Percentiles rank a stretch among this genome's conserved stretches.
phyloP scores from a whole-genome alignment of 2,797 vertebrate genomes.

The Hydrocynus forskahlii region DNA sequence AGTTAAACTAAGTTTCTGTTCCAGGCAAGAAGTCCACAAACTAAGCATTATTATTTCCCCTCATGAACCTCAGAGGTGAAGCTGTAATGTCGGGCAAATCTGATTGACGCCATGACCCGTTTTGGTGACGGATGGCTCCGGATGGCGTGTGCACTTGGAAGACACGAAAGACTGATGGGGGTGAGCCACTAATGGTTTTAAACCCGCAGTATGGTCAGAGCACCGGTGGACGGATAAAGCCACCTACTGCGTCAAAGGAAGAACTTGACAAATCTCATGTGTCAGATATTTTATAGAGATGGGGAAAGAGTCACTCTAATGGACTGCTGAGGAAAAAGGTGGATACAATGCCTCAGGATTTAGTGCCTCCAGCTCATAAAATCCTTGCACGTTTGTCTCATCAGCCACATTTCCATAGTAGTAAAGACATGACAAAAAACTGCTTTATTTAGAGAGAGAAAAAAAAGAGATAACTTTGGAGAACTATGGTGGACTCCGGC shows the following conservation, averaged over 20 bases:
- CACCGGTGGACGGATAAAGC: conserved; percentile 40
- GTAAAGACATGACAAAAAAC: conserved; percentile 3
- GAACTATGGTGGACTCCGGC: not conserved
- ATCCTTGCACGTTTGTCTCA: conserved; percentile 13
- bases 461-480: no score
- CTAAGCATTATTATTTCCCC: not conserved
- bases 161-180: conserved; percentile 59
- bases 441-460: no score
- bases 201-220: conserved; percentile 42
- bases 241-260: conserved; percentile 36
- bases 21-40: not conserved
- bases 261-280: conserved; percentile 46
- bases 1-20: conserved; percentile 11
- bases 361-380: conserved; percentile 21
- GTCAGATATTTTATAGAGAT: conserved; percentile 45
- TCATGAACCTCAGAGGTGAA: conserved; percentile 20
- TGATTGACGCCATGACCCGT: conserved; percentile 58
- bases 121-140: conserved; percentile 51
- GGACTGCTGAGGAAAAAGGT: conserved; percentile 31
- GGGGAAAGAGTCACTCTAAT: conserved; percentile 39
- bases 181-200: conserved; percentile 56
- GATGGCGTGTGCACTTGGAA: conserved; percentile 37
- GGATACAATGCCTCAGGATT: no score
- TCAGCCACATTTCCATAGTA: conserved; percentile 29
- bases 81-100: conserved; percentile 53